A percentile compares a stretch with the other conserved stretches of the same genome.
Evolutionary conservation across 2,113 vertebrate species (phyloP).

Genomic region (Malurus cyaneus): DNA sequence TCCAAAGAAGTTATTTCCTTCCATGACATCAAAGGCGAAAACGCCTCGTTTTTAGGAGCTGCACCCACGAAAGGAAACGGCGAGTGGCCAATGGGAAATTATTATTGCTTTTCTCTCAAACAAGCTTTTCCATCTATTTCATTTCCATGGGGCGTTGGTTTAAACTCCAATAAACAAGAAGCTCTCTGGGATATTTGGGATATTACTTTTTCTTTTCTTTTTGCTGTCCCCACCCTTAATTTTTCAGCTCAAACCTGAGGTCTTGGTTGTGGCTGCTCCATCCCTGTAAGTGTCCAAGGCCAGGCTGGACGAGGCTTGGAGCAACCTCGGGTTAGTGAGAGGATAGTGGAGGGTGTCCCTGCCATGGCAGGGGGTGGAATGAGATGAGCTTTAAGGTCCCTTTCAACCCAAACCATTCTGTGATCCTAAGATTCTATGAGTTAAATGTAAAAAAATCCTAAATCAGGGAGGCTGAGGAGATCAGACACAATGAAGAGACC

Average conservation of each 20-base stretch:
- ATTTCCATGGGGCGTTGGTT: background rate
- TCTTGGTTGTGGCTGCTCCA: background rate
- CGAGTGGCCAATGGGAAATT: fast-evolving
- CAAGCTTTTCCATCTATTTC: background rate
- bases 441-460: background rate
- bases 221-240: background rate
- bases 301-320: background rate
- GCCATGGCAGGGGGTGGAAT: background rate
- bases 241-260: background rate
- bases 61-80: background rate
- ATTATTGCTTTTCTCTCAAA: background rate
- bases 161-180: background rate
- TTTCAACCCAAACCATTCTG: background rate
- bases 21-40: slow-evolving; percentile 47
- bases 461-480: background rate
- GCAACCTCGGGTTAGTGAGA: too few relatives aligned
- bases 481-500: background rate
- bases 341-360: background rate
- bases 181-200: background rate
- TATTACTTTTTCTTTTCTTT: background rate
- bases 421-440: background rate
- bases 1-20: background rate
- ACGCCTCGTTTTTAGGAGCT: background rate
- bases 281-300: background rate
- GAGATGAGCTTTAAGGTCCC: background rate